These are phyloP conservation scores for Vannuccia rotundouncinata DNA, from an alignment of 2,888 invertebrate species.

Conservation along the genomic window DNA sequence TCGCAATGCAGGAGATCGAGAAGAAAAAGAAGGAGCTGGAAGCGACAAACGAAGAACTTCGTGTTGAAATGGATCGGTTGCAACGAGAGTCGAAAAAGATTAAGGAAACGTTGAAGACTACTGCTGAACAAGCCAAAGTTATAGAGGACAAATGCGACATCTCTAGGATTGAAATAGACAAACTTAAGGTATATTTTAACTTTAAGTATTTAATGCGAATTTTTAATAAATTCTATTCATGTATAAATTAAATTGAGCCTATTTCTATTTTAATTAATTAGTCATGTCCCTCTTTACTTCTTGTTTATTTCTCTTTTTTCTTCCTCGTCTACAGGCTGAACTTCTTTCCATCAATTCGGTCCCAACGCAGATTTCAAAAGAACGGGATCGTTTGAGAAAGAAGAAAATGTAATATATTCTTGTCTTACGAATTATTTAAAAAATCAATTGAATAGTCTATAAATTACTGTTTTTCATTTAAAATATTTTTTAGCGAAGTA, in stretches of 20 bases:
- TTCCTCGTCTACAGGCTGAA: conserved; percentile 46
- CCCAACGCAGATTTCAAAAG: conserved; percentile 52
- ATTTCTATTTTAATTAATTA: too few species aligned
- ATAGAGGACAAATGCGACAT: conserved; percentile 44
- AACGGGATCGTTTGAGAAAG: conserved; percentile 49
- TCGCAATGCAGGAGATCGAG: conserved; percentile 55
- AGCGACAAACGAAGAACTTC: conserved; percentile 50
- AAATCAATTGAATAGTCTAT: not conserved
- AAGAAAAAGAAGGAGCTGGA: conserved; percentile 54
- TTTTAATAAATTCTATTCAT: too few species aligned
- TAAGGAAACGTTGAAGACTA: conserved; percentile 50
- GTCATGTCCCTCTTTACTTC: too few species aligned
- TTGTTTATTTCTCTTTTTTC: conserved; percentile 33
- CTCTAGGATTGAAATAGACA: not conserved
- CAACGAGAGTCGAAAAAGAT: conserved; percentile 51
- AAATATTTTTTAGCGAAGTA: conserved; percentile 1
- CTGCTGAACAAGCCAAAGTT: conserved; percentile 47
- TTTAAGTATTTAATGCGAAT: too few species aligned
- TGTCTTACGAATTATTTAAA: too few species aligned
- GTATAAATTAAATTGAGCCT: too few species aligned
- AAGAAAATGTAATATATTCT: conserved; percentile 48
- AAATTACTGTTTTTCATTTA: not conserved
- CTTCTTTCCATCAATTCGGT: conserved; percentile 49
- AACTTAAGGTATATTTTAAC: conserved; percentile 9
- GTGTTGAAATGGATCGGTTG: conserved; percentile 52